These are phyloP conservation scores for Sphaeridia pumilis DNA, from an alignment of 2,888 invertebrate species.

Conservation along the genomic window DNA sequence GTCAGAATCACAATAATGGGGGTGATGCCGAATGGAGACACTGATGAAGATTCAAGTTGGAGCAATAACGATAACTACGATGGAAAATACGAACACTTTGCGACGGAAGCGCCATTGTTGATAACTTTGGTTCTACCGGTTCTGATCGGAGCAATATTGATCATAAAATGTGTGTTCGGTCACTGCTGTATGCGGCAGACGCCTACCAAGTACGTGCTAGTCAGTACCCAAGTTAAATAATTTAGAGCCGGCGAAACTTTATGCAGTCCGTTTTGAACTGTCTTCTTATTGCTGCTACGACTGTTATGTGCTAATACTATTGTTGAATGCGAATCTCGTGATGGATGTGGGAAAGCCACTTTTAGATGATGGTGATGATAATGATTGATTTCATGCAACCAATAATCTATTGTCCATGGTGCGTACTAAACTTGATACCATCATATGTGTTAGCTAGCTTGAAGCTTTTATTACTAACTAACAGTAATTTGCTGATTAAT, in stretches of 20 bases:
- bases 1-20: constrained; percentile 20
- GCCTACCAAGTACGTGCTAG: constrained; percentile 32
- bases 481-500: too few relatives aligned
- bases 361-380: neutral
- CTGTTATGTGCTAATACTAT: too few relatives aligned
- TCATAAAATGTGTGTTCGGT: constrained; percentile 34
- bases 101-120: constrained; percentile 30
- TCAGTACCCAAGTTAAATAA: constrained; percentile 18
- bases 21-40: constrained; percentile 23
- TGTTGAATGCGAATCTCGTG: neutral
- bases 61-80: constrained; percentile 14
- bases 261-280: constrained; percentile 6
- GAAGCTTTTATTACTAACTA: too few relatives aligned
- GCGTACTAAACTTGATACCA: too few relatives aligned
- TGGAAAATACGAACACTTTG: constrained; percentile 21
- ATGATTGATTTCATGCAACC: too few relatives aligned
- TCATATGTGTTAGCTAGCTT: too few relatives aligned
- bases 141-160: constrained; percentile 30
- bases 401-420: too few relatives aligned
- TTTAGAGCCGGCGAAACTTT: neutral
- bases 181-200: constrained; percentile 33
- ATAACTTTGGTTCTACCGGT: constrained; percentile 31
- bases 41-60: constrained; percentile 2
- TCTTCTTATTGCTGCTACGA: neutral
- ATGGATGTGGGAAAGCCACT: constrained; percentile 2